phyloP scores from a whole-genome alignment of 2,888 invertebrate species.

The Minunthozetes semirufus region DNA sequence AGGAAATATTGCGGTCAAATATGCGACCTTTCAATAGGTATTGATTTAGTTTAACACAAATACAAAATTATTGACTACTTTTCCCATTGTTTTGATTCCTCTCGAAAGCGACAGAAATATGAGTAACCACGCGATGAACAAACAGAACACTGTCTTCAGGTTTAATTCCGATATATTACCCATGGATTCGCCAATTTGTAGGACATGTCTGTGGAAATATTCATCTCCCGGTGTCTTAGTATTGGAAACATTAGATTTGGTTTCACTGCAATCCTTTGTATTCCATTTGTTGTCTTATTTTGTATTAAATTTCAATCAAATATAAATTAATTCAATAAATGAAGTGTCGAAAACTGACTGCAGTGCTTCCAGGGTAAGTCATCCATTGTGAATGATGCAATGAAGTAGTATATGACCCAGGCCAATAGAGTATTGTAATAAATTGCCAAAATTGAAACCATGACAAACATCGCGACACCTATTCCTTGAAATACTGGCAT shows the following conservation, averaged over 20 bases:
- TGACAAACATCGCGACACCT: slow-evolving; percentile 17
- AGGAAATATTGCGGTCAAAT: slow-evolving; percentile 58
- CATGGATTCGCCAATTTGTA: slow-evolving; percentile 35
- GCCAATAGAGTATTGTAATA: slow-evolving; percentile 30
- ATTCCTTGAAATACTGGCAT: slow-evolving; percentile 32
- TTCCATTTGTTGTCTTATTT: neutral
- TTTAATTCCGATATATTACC: slow-evolving; percentile 29
- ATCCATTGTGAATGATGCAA: slow-evolving; percentile 18
- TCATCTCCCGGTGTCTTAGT: slow-evolving; percentile 29
- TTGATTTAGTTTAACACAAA: neutral
- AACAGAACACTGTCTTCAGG: slow-evolving; percentile 25
- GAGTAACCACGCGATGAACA: slow-evolving; percentile 34
- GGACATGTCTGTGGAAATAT: slow-evolving; percentile 32
- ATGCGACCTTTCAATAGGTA: slow-evolving; percentile 1
- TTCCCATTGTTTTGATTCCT: slow-evolving; percentile 42
- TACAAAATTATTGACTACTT: slow-evolving; percentile 30
- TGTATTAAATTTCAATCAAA: too few relatives aligned
- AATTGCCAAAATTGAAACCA: neutral
- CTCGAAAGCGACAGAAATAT: slow-evolving; percentile 41
- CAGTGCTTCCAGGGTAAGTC: slow-evolving; percentile 22
- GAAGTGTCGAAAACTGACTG: neutral
- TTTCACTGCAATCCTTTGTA: neutral
- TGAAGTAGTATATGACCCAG: slow-evolving; percentile 28
- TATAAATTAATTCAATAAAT: too few relatives aligned
- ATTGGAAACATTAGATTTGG: too few relatives aligned